A percentile compares a stretch with the other conserved stretches of the same genome.
Evolutionary conservation across 2,797 vertebrate genomes (phyloP).

Genomic region (Galago senegalensis): DNA sequence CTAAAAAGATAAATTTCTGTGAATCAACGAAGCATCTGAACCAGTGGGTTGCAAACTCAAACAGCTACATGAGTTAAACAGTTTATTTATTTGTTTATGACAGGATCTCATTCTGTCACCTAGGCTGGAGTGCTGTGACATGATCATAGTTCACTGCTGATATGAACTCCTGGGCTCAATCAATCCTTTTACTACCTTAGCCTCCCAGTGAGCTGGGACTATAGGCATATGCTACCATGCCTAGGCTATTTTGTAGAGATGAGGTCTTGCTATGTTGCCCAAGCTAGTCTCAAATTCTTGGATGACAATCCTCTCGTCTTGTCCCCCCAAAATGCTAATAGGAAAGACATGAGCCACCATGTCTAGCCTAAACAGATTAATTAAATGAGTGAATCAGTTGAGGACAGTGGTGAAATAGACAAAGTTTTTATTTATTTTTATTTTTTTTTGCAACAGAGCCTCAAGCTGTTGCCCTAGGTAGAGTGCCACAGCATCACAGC

Average conservation of each 20-base stretch:
- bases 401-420: not conserved
- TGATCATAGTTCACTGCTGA: not conserved
- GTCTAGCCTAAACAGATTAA: slow-evolving; percentile 35
- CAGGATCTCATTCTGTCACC: not conserved
- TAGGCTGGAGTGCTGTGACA: not conserved
- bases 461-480: too few species aligned
- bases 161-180: not conserved
- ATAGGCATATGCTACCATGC: not conserved
- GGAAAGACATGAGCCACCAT: not conserved
- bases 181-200: not conserved
- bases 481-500: too few species aligned
- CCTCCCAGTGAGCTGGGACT: not conserved
- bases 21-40: slow-evolving; percentile 32
- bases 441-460: too few species aligned
- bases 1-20: slow-evolving; percentile 26
- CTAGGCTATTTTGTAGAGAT: not conserved
- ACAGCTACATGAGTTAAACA: not conserved
- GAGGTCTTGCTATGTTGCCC: not conserved
- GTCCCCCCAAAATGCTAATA: not conserved
- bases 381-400: slow-evolving; percentile 57
- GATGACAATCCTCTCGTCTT: not conserved
- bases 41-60: not conserved
- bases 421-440: not conserved
- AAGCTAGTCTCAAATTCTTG: not conserved
- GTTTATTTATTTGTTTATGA: slow-evolving; percentile 17